Evolutionary conservation across 2,888 invertebrate genomes (phyloP).

Genomic region (Hemistola chrysoprasaria): DNA sequence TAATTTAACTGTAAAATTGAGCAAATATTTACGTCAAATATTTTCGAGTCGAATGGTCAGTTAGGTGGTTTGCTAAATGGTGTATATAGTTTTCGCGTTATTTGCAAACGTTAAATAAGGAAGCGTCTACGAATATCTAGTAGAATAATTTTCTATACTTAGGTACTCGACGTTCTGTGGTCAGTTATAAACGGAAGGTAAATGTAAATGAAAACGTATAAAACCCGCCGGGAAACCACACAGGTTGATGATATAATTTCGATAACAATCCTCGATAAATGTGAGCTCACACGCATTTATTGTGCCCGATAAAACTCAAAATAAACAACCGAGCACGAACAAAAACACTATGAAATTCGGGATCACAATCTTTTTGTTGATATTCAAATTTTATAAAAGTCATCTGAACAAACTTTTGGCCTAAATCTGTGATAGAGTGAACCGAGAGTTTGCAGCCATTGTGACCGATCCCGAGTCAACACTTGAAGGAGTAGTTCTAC

Average conservation of each 20-base stretch:
- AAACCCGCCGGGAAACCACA: constrained; percentile 4
- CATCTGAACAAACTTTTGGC: constrained; percentile 65
- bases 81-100: constrained; percentile 11
- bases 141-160: too few relatives aligned
- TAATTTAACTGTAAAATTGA: constrained; percentile 44
- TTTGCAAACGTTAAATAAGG: constrained; percentile 8
- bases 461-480: constrained; percentile 67
- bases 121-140: background rate
- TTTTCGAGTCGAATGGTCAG: constrained; percentile 15
- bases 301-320: constrained; percentile 30
- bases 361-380: constrained; percentile 35
- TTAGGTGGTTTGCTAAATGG: constrained; percentile 17
- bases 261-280: constrained; percentile 4
- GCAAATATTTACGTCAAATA: constrained; percentile 43
- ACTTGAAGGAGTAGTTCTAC: constrained; percentile 60
- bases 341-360: constrained; percentile 33
- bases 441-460: constrained; percentile 69
- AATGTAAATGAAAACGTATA: too few relatives aligned
- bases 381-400: constrained; percentile 51
- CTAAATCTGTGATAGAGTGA: constrained; percentile 64
- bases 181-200: too few relatives aligned
- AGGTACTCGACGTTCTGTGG: too few relatives aligned
- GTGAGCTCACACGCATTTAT: constrained; percentile 22
- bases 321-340: constrained; percentile 26
- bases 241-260: constrained; percentile 8